Evolutionary conservation across 1,140 invertebrate species (phyloP).

Genomic region (Drosophila bocki): DNA sequence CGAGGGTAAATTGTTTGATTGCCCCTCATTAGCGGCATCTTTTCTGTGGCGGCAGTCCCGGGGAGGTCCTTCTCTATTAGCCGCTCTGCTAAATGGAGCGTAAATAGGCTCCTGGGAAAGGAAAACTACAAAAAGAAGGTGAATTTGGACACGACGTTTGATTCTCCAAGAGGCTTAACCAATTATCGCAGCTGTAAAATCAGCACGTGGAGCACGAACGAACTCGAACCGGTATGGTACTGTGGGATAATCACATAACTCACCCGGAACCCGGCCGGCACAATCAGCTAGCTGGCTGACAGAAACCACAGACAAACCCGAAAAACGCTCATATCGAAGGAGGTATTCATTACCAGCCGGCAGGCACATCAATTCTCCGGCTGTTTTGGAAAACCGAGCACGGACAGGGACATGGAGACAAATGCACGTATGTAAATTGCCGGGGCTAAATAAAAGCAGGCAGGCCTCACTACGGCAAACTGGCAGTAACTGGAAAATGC

Average conservation of each 20-base stretch:
- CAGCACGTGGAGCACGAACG: constrained; percentile 6
- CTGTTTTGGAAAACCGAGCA: constrained; percentile 56
- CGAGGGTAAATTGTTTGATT: constrained; percentile 54
- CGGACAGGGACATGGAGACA: constrained; percentile 49
- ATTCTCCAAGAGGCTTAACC: constrained; percentile 3
- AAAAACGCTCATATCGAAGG: constrained; percentile 56
- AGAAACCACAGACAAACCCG: constrained; percentile 27
- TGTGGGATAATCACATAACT: constrained; percentile 18
- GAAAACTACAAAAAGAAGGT: background rate
- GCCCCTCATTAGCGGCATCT: constrained; percentile 53
- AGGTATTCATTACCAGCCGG: constrained; percentile 74
- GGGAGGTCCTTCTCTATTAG: constrained; percentile 20
- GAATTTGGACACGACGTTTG: constrained; percentile 1
- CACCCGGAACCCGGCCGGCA: constrained; percentile 7
- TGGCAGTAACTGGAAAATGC: constrained; percentile 39
- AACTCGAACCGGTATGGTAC: background rate
- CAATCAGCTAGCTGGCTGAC: constrained; percentile 16
- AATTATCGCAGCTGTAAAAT: constrained; percentile 43
- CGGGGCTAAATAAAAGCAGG: constrained; percentile 69
- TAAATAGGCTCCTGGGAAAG: constrained; percentile 12
- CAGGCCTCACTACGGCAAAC: background rate
- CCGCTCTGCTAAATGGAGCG: constrained; percentile 26
- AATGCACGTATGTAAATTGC: constrained; percentile 78
- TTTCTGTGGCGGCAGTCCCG: background rate
- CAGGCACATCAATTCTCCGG: constrained; percentile 69